Conservation (phyloP, 92 coral and sea anemone genomes). For the Phymanthus crucifer region DNA sequence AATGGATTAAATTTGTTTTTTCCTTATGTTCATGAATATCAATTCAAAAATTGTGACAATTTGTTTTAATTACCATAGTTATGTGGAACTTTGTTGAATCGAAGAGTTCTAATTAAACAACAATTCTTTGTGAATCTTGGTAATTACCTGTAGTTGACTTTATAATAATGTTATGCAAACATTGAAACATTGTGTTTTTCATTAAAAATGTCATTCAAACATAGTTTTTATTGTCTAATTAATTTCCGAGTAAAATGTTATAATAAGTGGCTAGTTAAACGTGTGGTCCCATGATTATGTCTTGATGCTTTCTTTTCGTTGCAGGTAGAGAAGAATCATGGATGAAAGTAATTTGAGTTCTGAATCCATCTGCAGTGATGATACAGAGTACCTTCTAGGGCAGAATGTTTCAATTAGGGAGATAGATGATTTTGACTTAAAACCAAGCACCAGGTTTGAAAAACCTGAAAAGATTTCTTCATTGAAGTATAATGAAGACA, state of each 20-base stretch:
- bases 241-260: no score
- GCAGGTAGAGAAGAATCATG: constrained; percentile 28
- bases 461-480: not conserved
- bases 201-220: no score
- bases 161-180: no score
- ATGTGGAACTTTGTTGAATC: no score
- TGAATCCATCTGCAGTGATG: constrained; percentile 90
- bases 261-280: no score
- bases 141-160: no score
- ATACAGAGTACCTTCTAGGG: constrained; percentile 87
- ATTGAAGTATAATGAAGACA: not conserved
- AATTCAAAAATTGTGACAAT: not conserved
- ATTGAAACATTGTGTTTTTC: no score
- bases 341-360: constrained; percentile 71
- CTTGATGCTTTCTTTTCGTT: not conserved
- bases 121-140: no score
- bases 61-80: not conserved
- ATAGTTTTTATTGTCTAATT: no score
- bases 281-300: not conserved
- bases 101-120: no score
- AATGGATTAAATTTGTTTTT: not conserved
- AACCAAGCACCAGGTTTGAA: not conserved
- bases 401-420: constrained; percentile 92
- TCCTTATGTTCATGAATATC: not conserved
- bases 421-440: constrained; percentile 73